Conservation (phyloP, 2,888 invertebrate species). For the Sinhomidia bicolor region DNA sequence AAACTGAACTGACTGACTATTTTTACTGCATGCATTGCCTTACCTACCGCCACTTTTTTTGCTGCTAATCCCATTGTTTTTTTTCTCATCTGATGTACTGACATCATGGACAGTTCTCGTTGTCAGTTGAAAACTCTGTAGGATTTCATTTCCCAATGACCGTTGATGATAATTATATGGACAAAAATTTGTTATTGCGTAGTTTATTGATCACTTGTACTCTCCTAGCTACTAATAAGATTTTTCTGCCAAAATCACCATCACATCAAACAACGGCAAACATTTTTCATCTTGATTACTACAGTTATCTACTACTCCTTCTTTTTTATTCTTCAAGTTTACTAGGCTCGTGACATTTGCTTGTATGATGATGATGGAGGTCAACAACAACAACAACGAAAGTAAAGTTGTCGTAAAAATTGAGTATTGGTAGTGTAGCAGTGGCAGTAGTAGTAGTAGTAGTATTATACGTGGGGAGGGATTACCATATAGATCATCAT, state of each 20-base stretch:
- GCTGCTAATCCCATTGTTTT: too few species aligned
- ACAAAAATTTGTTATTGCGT: too few species aligned
- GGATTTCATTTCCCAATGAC: too few species aligned
- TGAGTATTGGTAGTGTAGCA: neutral
- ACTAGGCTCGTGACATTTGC: neutral
- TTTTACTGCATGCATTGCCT: neutral
- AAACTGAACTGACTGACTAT: too few species aligned
- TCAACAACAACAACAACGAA: slow-evolving; percentile 36
- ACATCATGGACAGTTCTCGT: too few species aligned
- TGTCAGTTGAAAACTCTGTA: too few species aligned
- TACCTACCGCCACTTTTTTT: too few species aligned
- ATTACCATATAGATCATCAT: slow-evolving; percentile 6
- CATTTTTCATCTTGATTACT: slow-evolving; percentile 17
- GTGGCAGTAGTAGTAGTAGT: too few species aligned
- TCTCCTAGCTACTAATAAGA: too few species aligned
- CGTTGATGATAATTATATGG: too few species aligned
- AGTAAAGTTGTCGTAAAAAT: slow-evolving; percentile 24
- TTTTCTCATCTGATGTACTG: too few species aligned
- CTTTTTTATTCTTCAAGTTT: slow-evolving; percentile 23
- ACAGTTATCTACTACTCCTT: too few species aligned
- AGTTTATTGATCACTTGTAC: neutral
- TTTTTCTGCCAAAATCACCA: neutral
- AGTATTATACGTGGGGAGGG: neutral
- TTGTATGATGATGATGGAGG: slow-evolving; percentile 20
- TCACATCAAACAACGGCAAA: neutral